Base-by-base conservation (phyloP, 2,888 invertebrate species). In the Desoria tigrina region DNA sequence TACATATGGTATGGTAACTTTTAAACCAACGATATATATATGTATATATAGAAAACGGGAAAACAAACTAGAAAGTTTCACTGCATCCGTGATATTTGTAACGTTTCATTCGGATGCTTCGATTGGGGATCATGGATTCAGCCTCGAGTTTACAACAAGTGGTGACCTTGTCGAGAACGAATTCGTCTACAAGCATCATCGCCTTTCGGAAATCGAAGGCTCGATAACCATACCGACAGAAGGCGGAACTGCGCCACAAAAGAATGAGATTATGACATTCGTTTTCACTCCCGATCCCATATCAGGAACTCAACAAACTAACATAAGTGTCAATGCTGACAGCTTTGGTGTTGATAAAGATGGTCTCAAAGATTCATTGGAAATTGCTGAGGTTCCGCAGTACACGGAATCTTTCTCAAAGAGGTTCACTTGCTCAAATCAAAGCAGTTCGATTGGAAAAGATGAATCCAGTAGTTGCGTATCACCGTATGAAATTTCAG, bases 91-190 rank as follows among this genome's bases (percentile, higher is more conserved):
- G 1, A 28, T 67, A 9, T 62, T 70, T 9, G 42, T 70, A 1
- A 67, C 60, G 11, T 70, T 70, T 45, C 45, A 49, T 28, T 70
- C 70, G 1, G 70, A 70, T 21, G 53, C 53, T 26, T 65, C 66
- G 1, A 63, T 62, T 3, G 49, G 18, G 23, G 65, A 64, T 0
- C 61, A 51, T 9, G 70, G 70, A 16, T 70, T 70, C 24, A 42
- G 37, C 7, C 18, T 70, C 1, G 54, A 61, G 23, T 70, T 70
- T 53, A 57, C 61, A 45, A 60, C 67, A 28, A 61, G 64, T 26
- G 66, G 66, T 23, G 37, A 53, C 7, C 27, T 58, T 14, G 27
- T 62, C 1, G 27, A 4, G 24, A 23, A 54, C 14, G 18, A 11
- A 9, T 9, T 28, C 14, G 14, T 16, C 7, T 49, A 49, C 21